phyloP scores from a whole-genome alignment of 2,888 invertebrate species.

The Chydorus sphaericus region DNA sequence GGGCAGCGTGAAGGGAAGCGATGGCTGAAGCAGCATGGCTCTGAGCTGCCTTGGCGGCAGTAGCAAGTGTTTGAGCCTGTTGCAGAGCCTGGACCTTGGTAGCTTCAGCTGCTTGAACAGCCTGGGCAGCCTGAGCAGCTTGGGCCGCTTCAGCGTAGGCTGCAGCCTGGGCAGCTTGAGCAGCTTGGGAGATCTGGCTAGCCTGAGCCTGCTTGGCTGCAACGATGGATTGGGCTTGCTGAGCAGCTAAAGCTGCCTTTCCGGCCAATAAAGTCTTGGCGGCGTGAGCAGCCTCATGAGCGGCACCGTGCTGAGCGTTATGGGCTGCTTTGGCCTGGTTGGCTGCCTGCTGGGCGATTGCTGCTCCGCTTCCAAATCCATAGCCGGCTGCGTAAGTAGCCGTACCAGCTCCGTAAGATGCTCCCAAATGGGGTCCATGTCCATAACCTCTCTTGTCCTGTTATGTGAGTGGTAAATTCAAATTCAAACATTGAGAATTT shows the following conservation, averaged over 20 bases:
- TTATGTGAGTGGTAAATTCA: too few relatives aligned
- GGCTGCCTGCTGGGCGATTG: constrained; percentile 21
- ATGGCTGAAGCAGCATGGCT: constrained; percentile 20
- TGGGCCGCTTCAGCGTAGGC: constrained; percentile 20
- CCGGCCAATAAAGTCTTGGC: constrained; percentile 19
- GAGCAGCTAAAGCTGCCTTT: constrained; percentile 19
- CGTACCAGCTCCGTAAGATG: too few relatives aligned
- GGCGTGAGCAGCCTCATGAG: constrained; percentile 18
- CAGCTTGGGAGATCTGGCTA: too few relatives aligned
- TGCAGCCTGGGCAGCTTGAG: constrained; percentile 20
- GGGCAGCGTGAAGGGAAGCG: constrained; percentile 21
- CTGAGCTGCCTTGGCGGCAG: constrained; percentile 19
- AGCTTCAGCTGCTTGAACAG: constrained; percentile 19
- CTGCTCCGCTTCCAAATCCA: constrained; percentile 20
- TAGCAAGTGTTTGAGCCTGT: constrained; percentile 20
- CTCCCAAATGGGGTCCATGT: too few relatives aligned
- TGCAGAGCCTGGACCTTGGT: constrained; percentile 21
- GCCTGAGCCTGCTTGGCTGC: constrained; percentile 18
- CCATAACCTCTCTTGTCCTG: too few relatives aligned
- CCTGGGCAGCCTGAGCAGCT: constrained; percentile 20
- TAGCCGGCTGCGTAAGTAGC: too few relatives aligned
- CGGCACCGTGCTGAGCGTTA: constrained; percentile 19
- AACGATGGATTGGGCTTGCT: constrained; percentile 15
- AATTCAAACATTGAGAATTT: too few relatives aligned
- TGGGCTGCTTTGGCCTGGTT: constrained; percentile 21